Conservation (phyloP, 2,113 vertebrate species). For the Phycodurus eques region DNA sequence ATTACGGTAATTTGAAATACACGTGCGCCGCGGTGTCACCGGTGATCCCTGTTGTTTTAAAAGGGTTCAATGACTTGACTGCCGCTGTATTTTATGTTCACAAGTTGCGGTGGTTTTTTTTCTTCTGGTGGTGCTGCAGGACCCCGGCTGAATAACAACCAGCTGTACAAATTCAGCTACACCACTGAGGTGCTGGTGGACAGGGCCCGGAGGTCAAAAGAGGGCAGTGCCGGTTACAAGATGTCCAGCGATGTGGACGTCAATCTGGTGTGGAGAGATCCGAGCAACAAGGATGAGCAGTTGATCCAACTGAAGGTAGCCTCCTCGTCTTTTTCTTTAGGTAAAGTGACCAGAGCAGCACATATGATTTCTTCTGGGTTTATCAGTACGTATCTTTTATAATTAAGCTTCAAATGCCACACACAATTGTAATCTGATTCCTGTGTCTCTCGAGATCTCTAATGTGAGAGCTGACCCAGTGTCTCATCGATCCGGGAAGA, state of each 20-base stretch:
- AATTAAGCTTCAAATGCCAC: neutral
- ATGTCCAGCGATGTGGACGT: constrained; percentile 82
- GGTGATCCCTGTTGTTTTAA: too few species aligned
- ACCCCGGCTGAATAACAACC: constrained; percentile 86
- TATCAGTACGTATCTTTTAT: neutral
- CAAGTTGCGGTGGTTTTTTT: constrained; percentile 29
- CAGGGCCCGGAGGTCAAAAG: constrained; percentile 68
- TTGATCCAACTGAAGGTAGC: constrained; percentile 82
- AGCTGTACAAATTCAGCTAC: constrained; percentile 88
- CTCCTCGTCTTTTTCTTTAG: neutral
- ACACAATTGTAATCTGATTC: neutral
- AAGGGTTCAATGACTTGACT: too few species aligned
- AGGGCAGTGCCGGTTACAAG: constrained; percentile 79
- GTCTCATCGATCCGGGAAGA: constrained; percentile 69
- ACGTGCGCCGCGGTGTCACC: too few species aligned
- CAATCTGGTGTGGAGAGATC: constrained; percentile 86
- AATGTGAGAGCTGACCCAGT: constrained; percentile 80
- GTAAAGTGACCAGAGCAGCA: neutral
- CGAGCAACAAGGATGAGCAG: constrained; percentile 85
- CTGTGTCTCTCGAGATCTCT: constrained; percentile 75
- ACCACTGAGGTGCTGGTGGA: constrained; percentile 82
- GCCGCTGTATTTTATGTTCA: neutral
- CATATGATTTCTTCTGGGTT: neutral
- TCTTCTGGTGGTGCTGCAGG: constrained; percentile 83
- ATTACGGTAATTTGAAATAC: too few species aligned